Percentiles rank a stretch among this genome's conserved stretches.
These are phyloP conservation scores for Heteronetta atricapilla DNA, from an alignment of 2,113 vertebrate species.

Conservation along the genomic window DNA sequence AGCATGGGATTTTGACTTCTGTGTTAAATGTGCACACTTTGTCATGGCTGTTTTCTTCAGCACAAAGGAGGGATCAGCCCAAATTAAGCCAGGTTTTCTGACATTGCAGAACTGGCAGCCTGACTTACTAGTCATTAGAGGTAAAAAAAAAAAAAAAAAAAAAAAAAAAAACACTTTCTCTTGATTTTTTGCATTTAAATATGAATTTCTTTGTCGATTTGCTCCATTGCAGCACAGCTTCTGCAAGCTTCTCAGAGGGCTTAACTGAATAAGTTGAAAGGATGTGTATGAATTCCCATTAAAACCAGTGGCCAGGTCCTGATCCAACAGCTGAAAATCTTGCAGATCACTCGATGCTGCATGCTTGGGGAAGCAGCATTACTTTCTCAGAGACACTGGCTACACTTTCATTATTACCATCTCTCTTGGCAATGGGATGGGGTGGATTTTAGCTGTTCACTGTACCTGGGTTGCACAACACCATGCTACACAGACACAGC, in stretches of 20 bases:
- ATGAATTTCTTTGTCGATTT: neutral
- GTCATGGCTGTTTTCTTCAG: neutral
- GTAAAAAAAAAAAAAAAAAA: neutral
- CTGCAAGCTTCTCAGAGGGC: neutral
- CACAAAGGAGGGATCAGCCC: neutral
- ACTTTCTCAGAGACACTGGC: rapidly evolving
- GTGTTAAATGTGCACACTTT: neutral
- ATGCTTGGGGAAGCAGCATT: neutral
- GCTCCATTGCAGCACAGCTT: neutral
- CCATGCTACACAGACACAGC: rapidly evolving
- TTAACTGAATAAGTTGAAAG: neutral
- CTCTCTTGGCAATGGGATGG: neutral
- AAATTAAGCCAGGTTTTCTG: neutral
- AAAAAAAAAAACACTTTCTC: neutral
- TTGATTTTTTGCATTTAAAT: neutral
- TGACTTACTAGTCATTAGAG: neutral
- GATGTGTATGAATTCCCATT: neutral
- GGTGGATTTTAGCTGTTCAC: neutral
- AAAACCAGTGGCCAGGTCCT: neutral
- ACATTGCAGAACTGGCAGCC: neutral
- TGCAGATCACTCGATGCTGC: rapidly evolving
- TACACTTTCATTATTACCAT: rapidly evolving
- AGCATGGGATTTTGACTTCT: neutral
- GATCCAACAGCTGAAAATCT: neutral
- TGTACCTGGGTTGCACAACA: neutral